phyloP scores from a whole-genome alignment of 2,797 vertebrate genomes.

The Eulemur mongoz region DNA sequence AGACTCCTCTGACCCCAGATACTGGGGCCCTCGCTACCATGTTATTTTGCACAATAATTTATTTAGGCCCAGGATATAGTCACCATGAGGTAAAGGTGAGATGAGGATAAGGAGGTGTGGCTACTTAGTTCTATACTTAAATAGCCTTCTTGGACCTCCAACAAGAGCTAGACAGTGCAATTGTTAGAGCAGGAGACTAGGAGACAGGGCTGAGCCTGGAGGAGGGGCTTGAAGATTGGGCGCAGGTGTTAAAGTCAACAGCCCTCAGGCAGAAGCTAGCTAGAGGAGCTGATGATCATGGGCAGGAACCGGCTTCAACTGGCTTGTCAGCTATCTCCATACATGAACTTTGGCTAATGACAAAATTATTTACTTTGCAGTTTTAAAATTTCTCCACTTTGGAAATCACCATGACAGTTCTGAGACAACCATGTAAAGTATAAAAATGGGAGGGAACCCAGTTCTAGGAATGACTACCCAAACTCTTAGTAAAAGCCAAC shows the following conservation, averaged over 20 bases:
- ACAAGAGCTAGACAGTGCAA: background rate
- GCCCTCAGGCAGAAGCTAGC: background rate
- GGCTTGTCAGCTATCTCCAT: background rate
- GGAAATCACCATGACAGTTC: background rate
- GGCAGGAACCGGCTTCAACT: background rate
- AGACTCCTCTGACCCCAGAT: background rate
- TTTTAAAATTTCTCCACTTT: background rate
- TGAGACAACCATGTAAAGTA: background rate
- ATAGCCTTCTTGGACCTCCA: background rate
- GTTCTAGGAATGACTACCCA: background rate
- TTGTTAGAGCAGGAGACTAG: background rate
- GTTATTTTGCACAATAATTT: background rate
- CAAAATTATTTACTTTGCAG: background rate
- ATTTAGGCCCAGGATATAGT: background rate
- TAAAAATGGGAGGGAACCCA: background rate
- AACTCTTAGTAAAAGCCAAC: background rate
- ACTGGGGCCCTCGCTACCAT: background rate
- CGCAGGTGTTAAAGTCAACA: too few species aligned
- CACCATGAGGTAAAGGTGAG: fast-evolving
- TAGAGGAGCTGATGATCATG: background rate
- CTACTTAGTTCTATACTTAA: background rate
- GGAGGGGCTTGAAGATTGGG: too few species aligned
- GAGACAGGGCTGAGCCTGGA: background rate
- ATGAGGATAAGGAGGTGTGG: background rate
- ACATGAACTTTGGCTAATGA: background rate